Base-by-base conservation (phyloP, 1,140 invertebrate species). In the Heliconius hermathena region DNA sequence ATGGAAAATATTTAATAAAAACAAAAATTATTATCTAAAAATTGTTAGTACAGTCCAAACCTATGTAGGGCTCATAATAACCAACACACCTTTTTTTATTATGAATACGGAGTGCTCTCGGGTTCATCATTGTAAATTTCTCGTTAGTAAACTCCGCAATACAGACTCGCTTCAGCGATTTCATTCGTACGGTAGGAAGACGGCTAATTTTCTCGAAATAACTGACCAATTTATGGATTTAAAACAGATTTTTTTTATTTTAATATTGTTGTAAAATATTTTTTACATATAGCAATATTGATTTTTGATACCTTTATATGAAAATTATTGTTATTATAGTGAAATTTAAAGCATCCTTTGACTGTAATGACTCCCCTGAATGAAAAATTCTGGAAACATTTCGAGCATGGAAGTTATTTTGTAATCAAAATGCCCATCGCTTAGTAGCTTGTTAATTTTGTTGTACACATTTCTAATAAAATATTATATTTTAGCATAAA, bases 121-220 rank as follows among this genome's bases (percentile, higher is more conserved):
- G 86, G 86, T 90, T 90, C 88, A 90, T 91, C 83, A 89, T 91
- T 89, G 87, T 90, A 87, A 90, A 90, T 85, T 89, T 85, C 89
- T 92, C 90, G 88, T 91, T 89, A 92, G 87, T 84, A 79, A 81
- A 80, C 84, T 84, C 85, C 91, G 91, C 91, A 93, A 93, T 93
- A 90, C 84, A 93, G 79, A 79, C 88, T 80, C 89, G 90, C 88
- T 89, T 86, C 88, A 90, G 87, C 76, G 88, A 89, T 82, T 90
- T 89, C 86, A 88, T 89, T 89, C 86, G 88, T 87, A 86, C 83
- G 78, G 81, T 79, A 85, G 79, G 88, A 87, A 87, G 83, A 87
- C 86, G 83, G 85, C 85, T 89, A 89, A 91, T 90, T 90, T 91
- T 87, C 83, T 83, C 82, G 77, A 86, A 85, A 84, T 83, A 84